Evolutionary conservation across 2,888 invertebrate species (phyloP), one percentile per base, ranked within the genome.

Genomic region (Dynastes tityus): DNA sequence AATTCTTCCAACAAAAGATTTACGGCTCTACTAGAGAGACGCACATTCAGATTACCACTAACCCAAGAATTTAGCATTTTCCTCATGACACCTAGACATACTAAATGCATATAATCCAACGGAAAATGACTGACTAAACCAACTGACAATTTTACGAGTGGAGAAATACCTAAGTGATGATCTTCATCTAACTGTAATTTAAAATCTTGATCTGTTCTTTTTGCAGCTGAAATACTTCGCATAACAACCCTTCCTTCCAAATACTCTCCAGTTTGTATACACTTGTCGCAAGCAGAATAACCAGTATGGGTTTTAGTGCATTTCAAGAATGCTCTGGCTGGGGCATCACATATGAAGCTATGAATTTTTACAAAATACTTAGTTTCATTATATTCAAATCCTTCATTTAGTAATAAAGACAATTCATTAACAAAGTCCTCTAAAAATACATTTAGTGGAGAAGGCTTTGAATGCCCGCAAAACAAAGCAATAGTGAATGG

Each of bases 391-490:
- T 76, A 55, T 22, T 27, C 32, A 13, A 78, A 76, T 61, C 67
- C 78, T 45, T 49, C 32, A 32, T 29, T 40, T 32, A 49, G 49
- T 77, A 81, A 70, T 40, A 58, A 13, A 40, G 45, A 55, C 16
- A 81, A 32, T 80, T 82, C 81, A 71, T 76, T 76, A 63, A 82
- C 65, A 76, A 82, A 81, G 45, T 81, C 76, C 32, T 81, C 64
- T 45, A 82, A 76, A 81, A 65, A 83, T 45, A 55, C 9, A 51
- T 80, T 6, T 68, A 83, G 32, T 11, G 78, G 77, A 11, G 45
- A 51, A 40, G 83, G 82, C 75, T 83, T 83, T 11, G 77, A 76
- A n/a, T 13, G 63, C 0, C 83, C 83, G 80, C 78, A 80, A 78
- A 79, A 82, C 65, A 80, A 74, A 37, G 79, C 80, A 49, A 81